Percentiles rank a stretch among this genome's conserved stretches.
phyloP scores from a whole-genome alignment of 2,113 vertebrate species.

The Cettia cetti region DNA sequence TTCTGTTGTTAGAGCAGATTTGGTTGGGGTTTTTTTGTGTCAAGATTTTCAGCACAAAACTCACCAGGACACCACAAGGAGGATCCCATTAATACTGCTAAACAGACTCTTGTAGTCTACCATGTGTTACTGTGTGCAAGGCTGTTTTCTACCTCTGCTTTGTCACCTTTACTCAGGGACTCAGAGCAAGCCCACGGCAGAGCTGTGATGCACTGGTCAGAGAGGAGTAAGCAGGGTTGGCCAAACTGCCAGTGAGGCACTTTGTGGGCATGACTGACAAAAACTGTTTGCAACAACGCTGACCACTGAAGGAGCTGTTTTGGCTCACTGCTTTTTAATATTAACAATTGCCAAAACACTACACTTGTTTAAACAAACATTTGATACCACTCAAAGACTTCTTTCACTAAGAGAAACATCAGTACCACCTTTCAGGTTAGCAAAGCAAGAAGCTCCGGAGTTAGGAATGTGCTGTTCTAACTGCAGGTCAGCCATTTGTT shows the following conservation, averaged over 20 bases:
- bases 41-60: not conserved
- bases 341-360: not conserved
- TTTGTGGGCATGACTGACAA: not conserved
- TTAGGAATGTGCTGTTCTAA: not conserved
- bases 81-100: not conserved
- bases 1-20: not conserved
- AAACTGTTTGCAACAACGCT: not conserved
- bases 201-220: fast-evolving
- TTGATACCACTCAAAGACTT: not conserved
- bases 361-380: not conserved
- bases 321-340: not conserved
- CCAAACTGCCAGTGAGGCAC: not conserved
- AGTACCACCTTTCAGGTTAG: not conserved
- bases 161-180: not conserved
- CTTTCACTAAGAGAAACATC: not conserved
- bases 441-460: not conserved
- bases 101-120: not conserved
- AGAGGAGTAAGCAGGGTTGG: not conserved
- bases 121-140: fast-evolving
- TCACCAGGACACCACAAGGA: not conserved
- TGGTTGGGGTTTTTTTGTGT: not conserved
- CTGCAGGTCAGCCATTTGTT: not conserved
- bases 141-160: not conserved
- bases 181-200: fast-evolving
- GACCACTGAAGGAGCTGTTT: not conserved